Evolutionary conservation across 23 tunicate genomes (phyloP).

Genomic region (Styela plicata): DNA sequence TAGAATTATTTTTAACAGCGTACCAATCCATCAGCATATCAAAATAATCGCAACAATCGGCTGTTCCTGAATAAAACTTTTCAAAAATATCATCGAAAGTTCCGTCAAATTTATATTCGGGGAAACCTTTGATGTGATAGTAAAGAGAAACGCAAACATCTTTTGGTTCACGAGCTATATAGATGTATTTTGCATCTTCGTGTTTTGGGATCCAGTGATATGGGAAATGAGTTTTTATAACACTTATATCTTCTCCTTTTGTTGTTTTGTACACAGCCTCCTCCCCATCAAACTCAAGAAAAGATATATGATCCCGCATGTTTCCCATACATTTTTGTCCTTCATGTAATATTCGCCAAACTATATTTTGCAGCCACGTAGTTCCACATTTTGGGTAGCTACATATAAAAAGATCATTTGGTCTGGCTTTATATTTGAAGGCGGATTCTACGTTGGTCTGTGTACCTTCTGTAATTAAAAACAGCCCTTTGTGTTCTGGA

Average conservation of each 20-base stretch:
- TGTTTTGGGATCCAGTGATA: slow-evolving; percentile 33
- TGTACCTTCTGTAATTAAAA: neutral
- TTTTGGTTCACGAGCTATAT: slow-evolving; percentile 56
- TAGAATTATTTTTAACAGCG: slow-evolving; percentile 22
- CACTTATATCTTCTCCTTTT: neutral
- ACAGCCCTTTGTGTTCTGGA: neutral
- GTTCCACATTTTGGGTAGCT: slow-evolving; percentile 53
- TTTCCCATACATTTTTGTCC: slow-evolving; percentile 25
- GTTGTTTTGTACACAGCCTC: slow-evolving; percentile 1
- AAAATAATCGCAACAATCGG: slow-evolving; percentile 32
- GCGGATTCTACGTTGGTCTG: slow-evolving; percentile 32
- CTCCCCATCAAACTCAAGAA: slow-evolving; percentile 68
- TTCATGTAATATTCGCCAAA: slow-evolving; percentile 50
- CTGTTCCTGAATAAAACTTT: slow-evolving; percentile 11
- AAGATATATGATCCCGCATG: slow-evolving; percentile 41
- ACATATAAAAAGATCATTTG: slow-evolving; percentile 52
- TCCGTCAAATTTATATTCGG: neutral
- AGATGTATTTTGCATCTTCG: slow-evolving; percentile 45
- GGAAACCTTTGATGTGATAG: slow-evolving; percentile 43
- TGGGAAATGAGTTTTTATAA: slow-evolving; percentile 28
- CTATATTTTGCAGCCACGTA: slow-evolving; percentile 74
- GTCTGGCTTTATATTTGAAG: slow-evolving; percentile 32
- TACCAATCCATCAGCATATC: slow-evolving; percentile 41
- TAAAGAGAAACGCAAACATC: slow-evolving; percentile 51
- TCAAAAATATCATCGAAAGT: slow-evolving; percentile 39